These are phyloP conservation scores for Chondrilla cf. caribensis DNA, from an alignment of 37 sponge, comb jelly and placozoan species.

Conservation along the genomic window DNA sequence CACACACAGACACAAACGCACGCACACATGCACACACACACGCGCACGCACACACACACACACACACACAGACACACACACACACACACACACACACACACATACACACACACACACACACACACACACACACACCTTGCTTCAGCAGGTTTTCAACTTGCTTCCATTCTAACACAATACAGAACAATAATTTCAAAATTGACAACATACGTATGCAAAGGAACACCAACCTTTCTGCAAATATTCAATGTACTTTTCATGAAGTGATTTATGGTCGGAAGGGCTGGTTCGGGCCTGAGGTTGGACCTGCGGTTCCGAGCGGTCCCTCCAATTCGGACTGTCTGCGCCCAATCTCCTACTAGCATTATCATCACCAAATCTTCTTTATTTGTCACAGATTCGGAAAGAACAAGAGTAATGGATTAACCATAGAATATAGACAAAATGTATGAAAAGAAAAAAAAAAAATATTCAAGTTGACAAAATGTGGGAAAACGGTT, in stretches of 20 bases:
- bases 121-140: background rate
- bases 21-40: background rate
- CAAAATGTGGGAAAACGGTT: background rate
- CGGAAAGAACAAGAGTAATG: background rate
- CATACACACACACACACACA: background rate
- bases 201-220: background rate
- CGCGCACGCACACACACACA: constrained; percentile 17
- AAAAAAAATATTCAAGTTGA: background rate
- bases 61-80: constrained; percentile 25
- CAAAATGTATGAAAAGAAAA: background rate
- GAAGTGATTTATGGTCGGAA: background rate
- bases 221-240: constrained; percentile 32
- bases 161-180: background rate
- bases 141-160: background rate
- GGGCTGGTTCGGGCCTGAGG: background rate
- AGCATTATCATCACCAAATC: background rate
- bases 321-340: constrained; percentile 41
- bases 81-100: constrained; percentile 23
- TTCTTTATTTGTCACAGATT: background rate
- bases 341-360: constrained; percentile 21
- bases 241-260: constrained; percentile 31
- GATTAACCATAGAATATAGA: background rate
- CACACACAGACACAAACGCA: constrained; percentile 3
- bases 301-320: background rate
- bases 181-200: background rate